Evolutionary conservation across 2,113 vertebrate species (phyloP).

Genomic region (Cepphus grylle): DNA sequence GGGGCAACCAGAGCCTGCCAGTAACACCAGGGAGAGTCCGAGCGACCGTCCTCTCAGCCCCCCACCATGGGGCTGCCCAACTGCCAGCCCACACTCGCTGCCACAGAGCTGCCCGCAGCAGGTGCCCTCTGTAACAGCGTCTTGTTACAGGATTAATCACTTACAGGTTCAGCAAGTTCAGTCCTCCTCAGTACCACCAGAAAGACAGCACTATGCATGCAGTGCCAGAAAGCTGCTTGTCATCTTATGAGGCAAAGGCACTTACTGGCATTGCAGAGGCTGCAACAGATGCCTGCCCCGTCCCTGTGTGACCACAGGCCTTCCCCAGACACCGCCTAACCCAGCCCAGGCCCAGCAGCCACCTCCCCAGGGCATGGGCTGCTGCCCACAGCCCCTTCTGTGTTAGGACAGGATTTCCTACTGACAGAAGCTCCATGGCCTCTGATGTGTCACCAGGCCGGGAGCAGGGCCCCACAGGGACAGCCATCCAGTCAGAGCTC

Average conservation of each 20-base stretch:
- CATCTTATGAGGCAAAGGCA: rapidly evolving
- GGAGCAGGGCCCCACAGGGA: rapidly evolving
- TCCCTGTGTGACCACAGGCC: rapidly evolving
- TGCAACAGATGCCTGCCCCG: rapidly evolving
- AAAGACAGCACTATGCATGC: background rate
- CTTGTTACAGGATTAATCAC: background rate
- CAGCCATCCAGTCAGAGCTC: rapidly evolving
- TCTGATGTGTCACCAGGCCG: rapidly evolving
- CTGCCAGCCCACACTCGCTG: rapidly evolving
- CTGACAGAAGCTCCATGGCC: rapidly evolving
- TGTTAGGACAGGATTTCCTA: background rate
- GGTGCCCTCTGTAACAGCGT: rapidly evolving
- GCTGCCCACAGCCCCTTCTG: no score
- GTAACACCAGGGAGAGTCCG: rapidly evolving
- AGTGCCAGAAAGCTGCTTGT: no score
- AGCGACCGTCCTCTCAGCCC: rapidly evolving
- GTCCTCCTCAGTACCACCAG: background rate
- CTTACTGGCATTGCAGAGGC: background rate
- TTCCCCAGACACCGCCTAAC: background rate
- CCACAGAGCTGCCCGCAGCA: background rate
- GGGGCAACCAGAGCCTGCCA: background rate
- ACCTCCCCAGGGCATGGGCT: rapidly evolving
- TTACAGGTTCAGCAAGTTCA: background rate
- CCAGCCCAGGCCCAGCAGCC: background rate
- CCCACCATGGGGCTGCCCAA: background rate